Evolutionary conservation across 2,888 invertebrate genomes (phyloP), one percentile per base, ranked within the genome.

Genomic region (Strigamia maritima): DNA sequence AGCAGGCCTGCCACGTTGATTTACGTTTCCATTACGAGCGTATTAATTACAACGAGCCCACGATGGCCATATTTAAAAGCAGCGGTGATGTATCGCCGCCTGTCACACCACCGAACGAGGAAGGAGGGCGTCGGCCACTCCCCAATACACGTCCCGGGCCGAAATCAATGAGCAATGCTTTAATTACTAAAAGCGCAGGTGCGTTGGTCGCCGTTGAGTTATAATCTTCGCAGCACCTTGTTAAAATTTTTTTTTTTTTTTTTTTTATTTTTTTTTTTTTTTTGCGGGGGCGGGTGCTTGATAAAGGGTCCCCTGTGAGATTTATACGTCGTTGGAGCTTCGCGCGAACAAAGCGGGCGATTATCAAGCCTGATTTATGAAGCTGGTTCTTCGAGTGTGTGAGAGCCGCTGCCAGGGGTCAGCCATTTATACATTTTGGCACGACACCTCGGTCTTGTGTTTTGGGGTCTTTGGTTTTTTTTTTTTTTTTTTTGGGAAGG

Each of bases 21-120:
- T 76, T 76, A 76, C 76, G 76, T 38, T 40, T 76, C 76, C 76
- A 76, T 76, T 76, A 76, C 76, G 44, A 38, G 38, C 40, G 76
- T 76, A 76, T 76, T 76, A 76, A 76, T 76, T 76, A 76, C 76
- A 26, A 28, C 44, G 44, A 76, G 76, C 76, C 44, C 38, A 38
- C 40, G 76, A 26, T 38, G 76, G 76, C 40, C 76, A 76, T 76
- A 76, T 76, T 76, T 76, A 76, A 76, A 76, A 76, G 60, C 1
- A 22, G 40, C 76, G 35, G 76, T 76, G 76, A 76, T 76, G 76
- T 22, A 76, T 76, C 76, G 76, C 35, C 35, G 38, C 76, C 19
- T 76, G 76, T 76, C 76, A 76, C 60, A 65, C 60, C 60, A 65
- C 49, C 60, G 60, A 65, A 65, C 2, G 60, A 65, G 60, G 60